Conservation (phyloP, 2,113 vertebrate species). For the Athene cunicularia region DNA sequence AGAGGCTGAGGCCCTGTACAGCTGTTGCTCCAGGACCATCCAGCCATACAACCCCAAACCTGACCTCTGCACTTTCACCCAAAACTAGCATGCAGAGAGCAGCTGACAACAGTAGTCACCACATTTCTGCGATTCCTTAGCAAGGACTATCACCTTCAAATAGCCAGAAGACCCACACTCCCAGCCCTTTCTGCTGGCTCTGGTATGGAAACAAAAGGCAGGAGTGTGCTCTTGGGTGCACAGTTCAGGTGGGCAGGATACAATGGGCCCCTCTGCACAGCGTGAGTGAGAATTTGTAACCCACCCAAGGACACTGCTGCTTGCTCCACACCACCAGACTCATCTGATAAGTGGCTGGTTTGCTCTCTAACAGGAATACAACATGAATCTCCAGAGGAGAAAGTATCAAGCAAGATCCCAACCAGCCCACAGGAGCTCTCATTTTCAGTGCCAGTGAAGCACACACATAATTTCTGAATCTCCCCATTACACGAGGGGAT, state of each 20-base stretch:
- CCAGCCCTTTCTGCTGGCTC: background rate
- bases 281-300: fast-evolving
- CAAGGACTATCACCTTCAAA: background rate
- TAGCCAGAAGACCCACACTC: background rate
- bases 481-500: background rate
- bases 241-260: background rate
- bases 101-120: background rate
- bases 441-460: background rate
- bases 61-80: background rate
- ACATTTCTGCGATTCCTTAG: conserved; percentile 22
- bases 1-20: background rate
- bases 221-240: fast-evolving
- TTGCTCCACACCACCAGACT: background rate
- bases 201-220: background rate
- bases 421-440: background rate
- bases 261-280: background rate
- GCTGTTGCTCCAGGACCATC: background rate
- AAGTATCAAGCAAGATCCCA: background rate
- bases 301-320: background rate
- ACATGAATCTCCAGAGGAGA: background rate
- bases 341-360: background rate
- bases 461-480: background rate
- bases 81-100: fast-evolving
- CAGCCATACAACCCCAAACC: background rate
- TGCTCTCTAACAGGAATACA: background rate